Evolutionary conservation across 2,113 vertebrate genomes (phyloP).

Genomic region (Chaetodon auriga): DNA sequence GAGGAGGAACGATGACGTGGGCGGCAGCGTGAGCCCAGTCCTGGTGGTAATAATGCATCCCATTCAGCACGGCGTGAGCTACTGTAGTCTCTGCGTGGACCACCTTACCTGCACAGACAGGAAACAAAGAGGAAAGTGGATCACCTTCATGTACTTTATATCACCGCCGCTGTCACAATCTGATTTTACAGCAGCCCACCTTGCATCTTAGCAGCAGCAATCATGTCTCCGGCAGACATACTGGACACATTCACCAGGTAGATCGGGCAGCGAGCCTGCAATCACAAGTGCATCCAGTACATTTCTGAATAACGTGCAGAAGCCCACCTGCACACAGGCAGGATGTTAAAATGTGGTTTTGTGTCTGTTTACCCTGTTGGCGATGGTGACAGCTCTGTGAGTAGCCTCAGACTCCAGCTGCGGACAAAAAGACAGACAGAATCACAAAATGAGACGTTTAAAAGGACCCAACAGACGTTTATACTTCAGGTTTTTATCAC

Average conservation of each 20-base stretch:
- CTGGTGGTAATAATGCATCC: slow-evolving; percentile 97
- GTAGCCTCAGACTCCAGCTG: slow-evolving; percentile 97
- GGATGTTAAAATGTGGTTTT: neutral
- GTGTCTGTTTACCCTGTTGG: slow-evolving; percentile 90
- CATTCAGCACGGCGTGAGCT: slow-evolving; percentile 93
- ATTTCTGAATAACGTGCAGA: neutral
- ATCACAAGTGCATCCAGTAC: neutral
- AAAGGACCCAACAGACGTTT: neutral
- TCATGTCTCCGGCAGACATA: slow-evolving; percentile 93
- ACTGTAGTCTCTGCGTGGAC: slow-evolving; percentile 95
- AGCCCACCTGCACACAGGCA: neutral
- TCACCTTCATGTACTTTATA: neutral
- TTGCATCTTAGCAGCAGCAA: slow-evolving; percentile 96
- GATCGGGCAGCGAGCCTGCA: slow-evolving; percentile 92
- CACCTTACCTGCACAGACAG: slow-evolving; percentile 87
- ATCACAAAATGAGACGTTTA: neutral
- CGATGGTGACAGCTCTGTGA: slow-evolving; percentile 94
- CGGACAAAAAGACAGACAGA: slow-evolving; percentile 21
- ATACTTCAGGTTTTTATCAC: neutral
- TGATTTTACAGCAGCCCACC: slow-evolving; percentile 79
- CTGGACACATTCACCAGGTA: slow-evolving; percentile 97
- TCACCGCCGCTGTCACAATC: neutral
- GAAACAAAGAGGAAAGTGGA: neutral
- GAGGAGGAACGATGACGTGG: slow-evolving; percentile 92
- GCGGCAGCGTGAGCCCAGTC: slow-evolving; percentile 96